Conservation (phyloP, 2,888 invertebrate species). For the Drosophila subsilvestris region DNA sequence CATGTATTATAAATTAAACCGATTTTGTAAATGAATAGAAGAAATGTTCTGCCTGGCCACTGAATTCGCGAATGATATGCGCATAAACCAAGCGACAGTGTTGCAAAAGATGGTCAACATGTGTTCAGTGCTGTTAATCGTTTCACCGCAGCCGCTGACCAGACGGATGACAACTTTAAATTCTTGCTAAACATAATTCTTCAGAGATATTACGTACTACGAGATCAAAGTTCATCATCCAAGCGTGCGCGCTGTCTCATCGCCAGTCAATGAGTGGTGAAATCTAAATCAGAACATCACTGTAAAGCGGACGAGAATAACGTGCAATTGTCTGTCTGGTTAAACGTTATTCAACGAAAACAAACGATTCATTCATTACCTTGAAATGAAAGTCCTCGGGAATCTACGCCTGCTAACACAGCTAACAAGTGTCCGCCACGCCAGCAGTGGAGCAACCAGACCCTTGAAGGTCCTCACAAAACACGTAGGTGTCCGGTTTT, state of each 20-base stretch:
- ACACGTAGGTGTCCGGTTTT: constrained; percentile 47
- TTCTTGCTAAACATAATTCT: constrained; percentile 22
- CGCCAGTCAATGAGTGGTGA: constrained; percentile 38
- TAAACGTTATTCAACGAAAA: constrained; percentile 17
- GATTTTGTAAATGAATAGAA: neutral
- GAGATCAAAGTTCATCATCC: constrained; percentile 45
- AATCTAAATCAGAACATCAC: constrained; percentile 24
- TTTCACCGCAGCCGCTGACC: neutral
- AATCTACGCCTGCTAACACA: constrained; percentile 35
- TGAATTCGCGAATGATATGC: neutral
- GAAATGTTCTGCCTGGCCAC: neutral
- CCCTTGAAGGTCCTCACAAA: constrained; percentile 51
- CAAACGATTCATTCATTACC: neutral
- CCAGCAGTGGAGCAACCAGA: constrained; percentile 38
- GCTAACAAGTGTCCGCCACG: constrained; percentile 21
- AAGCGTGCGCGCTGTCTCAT: constrained; percentile 12
- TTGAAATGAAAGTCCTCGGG: constrained; percentile 43
- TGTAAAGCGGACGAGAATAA: neutral
- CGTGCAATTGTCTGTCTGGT: constrained; percentile 1
- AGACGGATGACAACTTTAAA: constrained; percentile 22
- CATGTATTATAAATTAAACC: neutral
- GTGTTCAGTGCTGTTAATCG: constrained; percentile 13
- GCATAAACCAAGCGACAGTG: constrained; percentile 16
- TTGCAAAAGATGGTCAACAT: constrained; percentile 4
- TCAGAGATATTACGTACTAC: constrained; percentile 18